Evolutionary conservation across 30 jellyfish, hydroid and myxozoan genomes (phyloP), one percentile per base, ranked within the genome.

Genomic region (Phacellophora camtschatica): DNA sequence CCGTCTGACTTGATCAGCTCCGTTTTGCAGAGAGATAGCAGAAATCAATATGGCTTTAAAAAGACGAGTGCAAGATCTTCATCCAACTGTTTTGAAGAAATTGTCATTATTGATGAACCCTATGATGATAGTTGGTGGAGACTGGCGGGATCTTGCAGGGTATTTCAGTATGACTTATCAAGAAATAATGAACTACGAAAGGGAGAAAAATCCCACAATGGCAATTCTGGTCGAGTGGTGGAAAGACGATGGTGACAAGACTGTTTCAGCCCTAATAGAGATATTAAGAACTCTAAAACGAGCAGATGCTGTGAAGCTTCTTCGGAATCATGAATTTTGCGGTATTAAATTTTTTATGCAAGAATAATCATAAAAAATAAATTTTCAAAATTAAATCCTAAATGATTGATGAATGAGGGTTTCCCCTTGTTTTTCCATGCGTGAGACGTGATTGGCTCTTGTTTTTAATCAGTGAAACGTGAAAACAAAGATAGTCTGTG

Each of bases 81-180:
- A 68, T 50, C 50, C 19, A 7, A 71, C 28, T 15, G 79, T 83
- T 2, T 7, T 74, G 24, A 57, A 67, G 55, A 43, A 74, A 29
- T 57, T 90, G 0, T 82, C 91, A 55, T 9, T 58, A 39, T 75
- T 34, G 2, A 32, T 90, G 29, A 90, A 90, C 45, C 95, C 96
- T 0, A 29, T 37, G 13, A 81, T 90, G 89, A 48, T 71, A 15
- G 31, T 43, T n/a, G 78, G 78, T 0, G 74, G 73, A 3, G 97
- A 89, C 83, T 82, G 78, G 83, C 28, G 66, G 61, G 10, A 73
- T 12, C 78, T 90, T 8, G 97, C 94, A 0, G 96, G 97, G 4
- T n/a, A 65, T 4, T 33, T 90, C 51, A 85, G 85, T 0, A 18
- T 42, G 76, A 82, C 66, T 0, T 73, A 34, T 39, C 45, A 28